Base-by-base conservation (phyloP, 2,888 invertebrate genomes). In the Pristionchus maxplancki region DNA sequence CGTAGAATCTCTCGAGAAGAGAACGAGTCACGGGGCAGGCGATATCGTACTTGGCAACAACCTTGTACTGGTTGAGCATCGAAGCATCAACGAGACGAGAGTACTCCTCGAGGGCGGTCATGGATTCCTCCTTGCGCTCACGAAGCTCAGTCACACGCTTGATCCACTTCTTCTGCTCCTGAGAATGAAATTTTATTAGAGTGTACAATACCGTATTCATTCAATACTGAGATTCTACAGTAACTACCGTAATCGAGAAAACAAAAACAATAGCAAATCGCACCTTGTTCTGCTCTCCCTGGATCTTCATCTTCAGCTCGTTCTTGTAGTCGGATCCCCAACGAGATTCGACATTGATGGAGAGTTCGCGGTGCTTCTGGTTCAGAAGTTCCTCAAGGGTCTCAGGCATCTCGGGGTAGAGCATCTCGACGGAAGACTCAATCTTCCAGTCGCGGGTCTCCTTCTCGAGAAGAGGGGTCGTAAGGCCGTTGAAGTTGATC, bases 61-160 rank as follows among this genome's bases (percentile, higher is more conserved):
- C 58, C 81, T 89, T 90, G 90, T 91, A 91, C 89, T 91, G 90
- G 90, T 92, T 90, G 53, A 91, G 90, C 84, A 90, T 88, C 86
- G 91, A 71, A 62, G 91, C 91, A 87, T 91, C 91, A 64, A 88
- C 81, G 74, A 92, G 90, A 31, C 87, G 89, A 87, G 90, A 90
- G 84, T 90, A 90, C 85, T 92, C 90, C 71, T 87, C 64, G 31
- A 90, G 84, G 31, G 58, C 34, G 64, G 64, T 88, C 88, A 48
- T 17, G 8, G 28, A 20, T 40, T 87, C 71, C 48, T 84, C 84
- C 48, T 53, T 71, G 82, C 82, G 58, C 31, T 89, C 90, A 83
- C 89, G 89, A 40, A 88, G 88, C 83, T 91, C 90, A 87, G 90
- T 87, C 28, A 48, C 67, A 58, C 87, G 89, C 89, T 90, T 91